Conservation (phyloP, 2,797 vertebrate species). For the Orestias chungarensis region DNA sequence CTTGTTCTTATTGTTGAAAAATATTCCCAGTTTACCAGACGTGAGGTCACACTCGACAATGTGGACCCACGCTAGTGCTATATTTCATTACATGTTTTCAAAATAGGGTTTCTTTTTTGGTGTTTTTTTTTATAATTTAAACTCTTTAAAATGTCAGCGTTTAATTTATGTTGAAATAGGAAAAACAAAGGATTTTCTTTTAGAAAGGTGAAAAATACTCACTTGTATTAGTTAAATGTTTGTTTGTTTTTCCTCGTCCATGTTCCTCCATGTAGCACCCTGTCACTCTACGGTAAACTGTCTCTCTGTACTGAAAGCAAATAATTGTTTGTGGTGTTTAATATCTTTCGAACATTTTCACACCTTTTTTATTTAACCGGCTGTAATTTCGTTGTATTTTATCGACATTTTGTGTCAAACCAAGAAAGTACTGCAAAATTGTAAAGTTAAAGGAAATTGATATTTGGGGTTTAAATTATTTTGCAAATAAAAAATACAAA, state of each 20-base stretch:
- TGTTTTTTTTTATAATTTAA: not conserved
- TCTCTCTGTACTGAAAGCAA: conserved; percentile 21
- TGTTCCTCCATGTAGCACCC: not conserved
- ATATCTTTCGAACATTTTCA: conserved; percentile 48
- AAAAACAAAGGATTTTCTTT: not conserved
- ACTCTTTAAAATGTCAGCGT: not conserved
- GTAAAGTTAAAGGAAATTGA: not conserved
- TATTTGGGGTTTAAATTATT: not conserved
- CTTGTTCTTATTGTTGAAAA: conserved; percentile 16
- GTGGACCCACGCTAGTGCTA: not conserved
- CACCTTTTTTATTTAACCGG: not conserved
- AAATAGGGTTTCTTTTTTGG: not conserved
- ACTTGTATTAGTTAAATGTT: not conserved
- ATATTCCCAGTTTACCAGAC: conserved; percentile 10
- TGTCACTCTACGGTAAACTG: conserved; percentile 19
- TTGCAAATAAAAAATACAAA: not conserved
- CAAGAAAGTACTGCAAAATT: not conserved
- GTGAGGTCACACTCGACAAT: not conserved
- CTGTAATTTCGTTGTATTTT: not conserved
- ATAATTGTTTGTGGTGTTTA: conserved; percentile 18
- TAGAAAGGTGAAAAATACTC: not conserved
- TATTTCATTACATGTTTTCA: not conserved
- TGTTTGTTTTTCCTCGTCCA: not conserved
- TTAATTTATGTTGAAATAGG: not conserved
- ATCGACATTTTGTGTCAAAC: not conserved